Evolutionary conservation across 2,888 invertebrate genomes (phyloP), one percentile per base, ranked within the genome.

Genomic region (Thymelicus sylvestris): DNA sequence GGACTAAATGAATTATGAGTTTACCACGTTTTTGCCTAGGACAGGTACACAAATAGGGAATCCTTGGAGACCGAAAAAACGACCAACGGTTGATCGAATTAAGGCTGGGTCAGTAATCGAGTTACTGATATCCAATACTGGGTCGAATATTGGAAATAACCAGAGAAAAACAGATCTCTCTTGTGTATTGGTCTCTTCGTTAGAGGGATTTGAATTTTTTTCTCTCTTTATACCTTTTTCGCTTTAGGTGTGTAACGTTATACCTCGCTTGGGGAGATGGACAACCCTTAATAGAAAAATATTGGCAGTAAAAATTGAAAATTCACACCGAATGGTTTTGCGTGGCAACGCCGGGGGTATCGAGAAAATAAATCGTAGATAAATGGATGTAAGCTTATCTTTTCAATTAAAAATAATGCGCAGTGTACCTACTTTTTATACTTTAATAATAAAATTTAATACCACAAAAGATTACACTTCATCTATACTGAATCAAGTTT

Each of bases 81-180:
- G 75, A 84, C 80, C 84, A 87, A 75, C 87, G 84, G 86, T 82
- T 91, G 90, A 93, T 93, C 85, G 87, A 92, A 92, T 93, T 93
- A 93, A 87, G 89, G 86, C 81, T 85, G 88, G 92, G 92, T 92
- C 93, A 93, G 90, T 93, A 93, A 93, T 93, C 91, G 85, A 83
- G 88, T 93, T 93, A 93, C 91, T 82, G 92, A 92, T 89, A 92
- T 85, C 90, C 88, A 92, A 93, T 90, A 92, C 89, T 83, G 81
- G 84, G 81, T 78, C 82, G 84, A 88, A 86, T 86, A 87, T 89
- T 86, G 87, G 83, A 82, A 88, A 89, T 88, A 90, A 90, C 85
- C 83, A 81, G 80, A 87, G 86, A 86, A 90, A 90, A 91, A 90
- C 88, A 89, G 83, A 81, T 83, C 85, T 83, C 93, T 91, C 92